A percentile compares a stretch with the other conserved stretches of the same genome.
Evolutionary conservation across 2,797 vertebrate genomes (phyloP).

Genomic region (Anisognathus igniventris): DNA sequence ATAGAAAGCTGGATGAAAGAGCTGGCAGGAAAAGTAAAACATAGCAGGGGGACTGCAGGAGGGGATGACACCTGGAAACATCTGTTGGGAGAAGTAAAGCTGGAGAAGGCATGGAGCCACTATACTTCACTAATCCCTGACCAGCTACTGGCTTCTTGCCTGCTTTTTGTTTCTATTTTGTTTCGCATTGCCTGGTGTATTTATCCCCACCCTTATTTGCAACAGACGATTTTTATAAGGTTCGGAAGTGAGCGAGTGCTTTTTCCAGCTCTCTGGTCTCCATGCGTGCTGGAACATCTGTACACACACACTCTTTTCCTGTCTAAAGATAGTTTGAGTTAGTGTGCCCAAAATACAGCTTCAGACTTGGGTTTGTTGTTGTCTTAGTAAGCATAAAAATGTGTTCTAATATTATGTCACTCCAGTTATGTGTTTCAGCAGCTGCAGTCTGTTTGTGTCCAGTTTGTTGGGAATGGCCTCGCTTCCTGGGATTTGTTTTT

Average conservation of each 20-base stretch:
- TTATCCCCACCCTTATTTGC: background rate
- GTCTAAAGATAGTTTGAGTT: conserved; percentile 55
- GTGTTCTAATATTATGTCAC: conserved; percentile 47
- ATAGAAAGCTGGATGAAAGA: conserved; percentile 16
- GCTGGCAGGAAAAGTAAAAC: background rate
- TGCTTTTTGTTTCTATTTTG: background rate
- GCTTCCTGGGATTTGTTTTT: conserved; percentile 21
- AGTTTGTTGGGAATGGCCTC: background rate
- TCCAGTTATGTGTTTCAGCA: background rate
- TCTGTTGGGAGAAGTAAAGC: background rate
- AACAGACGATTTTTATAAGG: background rate
- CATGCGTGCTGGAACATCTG: conserved; percentile 11
- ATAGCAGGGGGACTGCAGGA: background rate
- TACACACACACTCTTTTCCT: background rate
- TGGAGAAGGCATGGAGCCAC: background rate
- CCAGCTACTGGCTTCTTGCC: background rate
- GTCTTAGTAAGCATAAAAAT: conserved; percentile 56
- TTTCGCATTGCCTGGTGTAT: background rate
- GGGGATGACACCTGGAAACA: background rate
- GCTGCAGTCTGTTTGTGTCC: conserved; percentile 22
- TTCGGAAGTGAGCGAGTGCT: background rate
- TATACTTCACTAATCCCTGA: background rate
- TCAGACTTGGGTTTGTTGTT: conserved; percentile 30
- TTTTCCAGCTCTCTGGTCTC: conserved; percentile 28
- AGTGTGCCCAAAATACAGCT: conserved; percentile 13